A percentile compares a stretch with the other conserved stretches of the same genome.
Evolutionary conservation across 2,797 vertebrate genomes (phyloP).

Genomic region (Enteromius thamalakanensis): DNA sequence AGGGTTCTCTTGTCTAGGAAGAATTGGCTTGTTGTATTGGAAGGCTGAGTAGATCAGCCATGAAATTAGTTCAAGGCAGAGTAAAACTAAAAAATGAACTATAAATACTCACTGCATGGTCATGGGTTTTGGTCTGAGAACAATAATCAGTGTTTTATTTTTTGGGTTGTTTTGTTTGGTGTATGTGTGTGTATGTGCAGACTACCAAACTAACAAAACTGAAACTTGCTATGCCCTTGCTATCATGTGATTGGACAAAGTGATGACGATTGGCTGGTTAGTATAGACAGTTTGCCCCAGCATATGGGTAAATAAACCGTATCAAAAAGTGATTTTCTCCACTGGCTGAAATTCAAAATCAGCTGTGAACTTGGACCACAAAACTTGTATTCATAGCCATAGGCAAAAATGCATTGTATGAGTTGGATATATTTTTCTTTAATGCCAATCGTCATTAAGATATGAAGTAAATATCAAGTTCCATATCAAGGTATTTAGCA

Average conservation of each 20-base stretch:
- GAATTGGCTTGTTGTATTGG: slow-evolving; percentile 67
- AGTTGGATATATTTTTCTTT: too few relatives aligned
- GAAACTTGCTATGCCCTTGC: too few relatives aligned
- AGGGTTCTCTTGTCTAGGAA: slow-evolving; percentile 63
- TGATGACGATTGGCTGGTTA: background rate
- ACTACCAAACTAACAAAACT: too few relatives aligned
- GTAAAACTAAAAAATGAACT: slow-evolving; percentile 61
- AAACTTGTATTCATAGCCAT: too few relatives aligned
- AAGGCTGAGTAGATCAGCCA: slow-evolving; percentile 72
- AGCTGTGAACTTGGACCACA: too few relatives aligned
- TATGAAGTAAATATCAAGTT: too few relatives aligned
- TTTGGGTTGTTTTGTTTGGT: background rate
- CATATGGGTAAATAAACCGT: background rate
- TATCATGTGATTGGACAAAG: background rate
- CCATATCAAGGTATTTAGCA: too few relatives aligned
- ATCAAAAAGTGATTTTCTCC: background rate
- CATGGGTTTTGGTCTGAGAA: slow-evolving; percentile 36
- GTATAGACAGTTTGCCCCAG: background rate
- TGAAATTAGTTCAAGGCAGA: slow-evolving; percentile 73
- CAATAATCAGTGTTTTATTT: slow-evolving; percentile 15
- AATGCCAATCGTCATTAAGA: too few relatives aligned
- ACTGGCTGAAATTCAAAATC: background rate
- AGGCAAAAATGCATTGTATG: too few relatives aligned
- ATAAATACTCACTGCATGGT: slow-evolving; percentile 61
- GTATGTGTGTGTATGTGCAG: background rate